A percentile compares a stretch with the other conserved stretches of the same genome.
phyloP scores from a whole-genome alignment of 2,888 invertebrate genomes.

The Drosophila parthenogenetica region DNA sequence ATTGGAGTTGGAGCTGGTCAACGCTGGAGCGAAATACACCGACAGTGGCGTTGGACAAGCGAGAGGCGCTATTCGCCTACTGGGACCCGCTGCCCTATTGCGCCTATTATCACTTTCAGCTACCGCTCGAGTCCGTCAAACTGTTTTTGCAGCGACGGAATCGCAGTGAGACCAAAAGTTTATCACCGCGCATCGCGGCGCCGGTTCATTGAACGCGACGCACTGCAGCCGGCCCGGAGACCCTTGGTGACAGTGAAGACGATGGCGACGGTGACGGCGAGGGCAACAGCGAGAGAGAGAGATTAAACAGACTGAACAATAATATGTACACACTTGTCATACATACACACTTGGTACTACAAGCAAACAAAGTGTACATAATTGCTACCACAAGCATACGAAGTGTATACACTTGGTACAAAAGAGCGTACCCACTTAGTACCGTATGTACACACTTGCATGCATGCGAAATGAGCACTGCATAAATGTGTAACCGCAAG shows the following conservation, averaged over 20 bases:
- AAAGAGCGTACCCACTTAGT: neutral
- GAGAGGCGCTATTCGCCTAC: slow-evolving; percentile 92
- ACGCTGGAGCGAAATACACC: slow-evolving; percentile 63
- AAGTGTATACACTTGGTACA: neutral
- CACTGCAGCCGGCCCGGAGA: slow-evolving; percentile 48
- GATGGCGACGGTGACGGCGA: slow-evolving; percentile 13
- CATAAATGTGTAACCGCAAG: neutral
- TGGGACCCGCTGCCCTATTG: slow-evolving; percentile 95
- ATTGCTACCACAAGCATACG: neutral
- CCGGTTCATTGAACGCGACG: slow-evolving; percentile 78
- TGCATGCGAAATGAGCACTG: neutral
- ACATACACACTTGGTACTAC: slow-evolving; percentile 6
- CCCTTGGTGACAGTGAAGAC: slow-evolving; percentile 22
- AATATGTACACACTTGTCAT: slow-evolving; percentile 27
- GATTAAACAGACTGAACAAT: slow-evolving; percentile 78
- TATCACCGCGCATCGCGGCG: slow-evolving; percentile 78
- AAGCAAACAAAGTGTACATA: slow-evolving; percentile 7
- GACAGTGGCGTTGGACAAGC: slow-evolving; percentile 88
- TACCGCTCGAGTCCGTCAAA: slow-evolving; percentile 88
- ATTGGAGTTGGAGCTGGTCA: slow-evolving; percentile 82
- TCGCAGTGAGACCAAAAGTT: slow-evolving; percentile 74
- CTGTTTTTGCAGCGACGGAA: slow-evolving; percentile 86
- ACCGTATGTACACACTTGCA: neutral
- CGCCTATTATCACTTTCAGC: slow-evolving; percentile 93
- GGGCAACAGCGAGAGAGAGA: slow-evolving; percentile 57